Base-by-base conservation (phyloP, 2,888 invertebrate genomes). In the Prosopocoilus inquinatus region DNA sequence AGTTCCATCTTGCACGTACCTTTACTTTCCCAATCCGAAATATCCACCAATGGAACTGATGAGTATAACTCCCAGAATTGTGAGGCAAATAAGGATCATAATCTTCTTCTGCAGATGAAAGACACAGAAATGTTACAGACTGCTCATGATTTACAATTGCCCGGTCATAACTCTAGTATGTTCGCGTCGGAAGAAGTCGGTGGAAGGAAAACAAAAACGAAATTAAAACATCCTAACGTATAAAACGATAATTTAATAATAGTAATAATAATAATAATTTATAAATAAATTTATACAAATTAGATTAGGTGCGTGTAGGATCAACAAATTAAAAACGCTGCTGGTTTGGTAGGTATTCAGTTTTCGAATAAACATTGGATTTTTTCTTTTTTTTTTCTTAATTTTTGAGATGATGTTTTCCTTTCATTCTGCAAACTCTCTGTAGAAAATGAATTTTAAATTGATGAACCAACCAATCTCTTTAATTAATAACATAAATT, bases 21-120 rank as follows among this genome's bases (percentile, higher is more conserved):
- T 58, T 28, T 58, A 58, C 47, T 51, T 44, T 48, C 53, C 70
- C 73, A 84, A 75, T 73, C 84, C 85, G 70, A 85, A 80, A 75
- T 85, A 85, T 73, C 86, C 82, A 71, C 82, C 86, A 70, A 88
- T 82, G 71, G 85, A 85, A 67, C 85, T 82, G 66, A 88, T 88
- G 78, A 90, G 82, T 77, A 91, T 87, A 81, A 90, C 82, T 78
- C 87, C 86, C 82, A 89, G 84, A 80, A 92, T 85, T 79, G 90
- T 85, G 81, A 92, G 86, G 84, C 92, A 92, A 83, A 91, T 87
- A 81, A 91, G 85, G 85, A 93, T 91, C 67, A 70, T 70, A 64
- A 70, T 70, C 66, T 70, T 70, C 70, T 70, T 70, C 70, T 70
- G 69, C 64, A 64, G 63, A 58, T 59, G 13, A 46, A 49, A 48